Percentiles rank a stretch among this genome's conserved stretches.
Evolutionary conservation across 2,888 invertebrate species (phyloP).

Genomic region (Trachelus troglodyta): DNA sequence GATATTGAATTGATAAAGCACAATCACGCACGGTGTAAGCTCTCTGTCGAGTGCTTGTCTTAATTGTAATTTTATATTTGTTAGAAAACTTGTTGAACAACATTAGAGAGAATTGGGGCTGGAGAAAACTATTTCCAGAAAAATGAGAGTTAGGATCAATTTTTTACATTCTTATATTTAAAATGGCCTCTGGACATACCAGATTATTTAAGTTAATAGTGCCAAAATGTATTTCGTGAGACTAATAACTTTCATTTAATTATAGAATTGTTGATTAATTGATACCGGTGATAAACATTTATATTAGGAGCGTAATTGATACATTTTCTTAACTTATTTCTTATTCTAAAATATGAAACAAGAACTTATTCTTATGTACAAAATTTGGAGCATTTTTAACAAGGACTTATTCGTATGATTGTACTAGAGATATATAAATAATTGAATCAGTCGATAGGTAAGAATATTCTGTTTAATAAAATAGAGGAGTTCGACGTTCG

Average conservation of each 20-base stretch:
- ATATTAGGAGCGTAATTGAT: not conserved
- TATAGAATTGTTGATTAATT: not conserved
- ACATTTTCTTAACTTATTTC: not conserved
- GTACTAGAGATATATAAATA: not conserved
- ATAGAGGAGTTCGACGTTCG: not conserved
- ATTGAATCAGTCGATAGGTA: not conserved
- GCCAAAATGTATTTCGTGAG: not conserved
- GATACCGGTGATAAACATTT: not conserved
- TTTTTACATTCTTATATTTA: not conserved
- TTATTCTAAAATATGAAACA: not conserved
- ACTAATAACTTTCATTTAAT: not conserved
- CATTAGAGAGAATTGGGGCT: not conserved
- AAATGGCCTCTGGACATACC: not conserved
- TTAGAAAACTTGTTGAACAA: not conserved
- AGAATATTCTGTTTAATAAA: not conserved
- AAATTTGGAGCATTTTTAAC: not conserved
- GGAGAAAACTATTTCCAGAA: not conserved
- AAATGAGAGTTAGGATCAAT: not conserved
- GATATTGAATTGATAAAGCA: not conserved
- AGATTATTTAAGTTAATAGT: not conserved
- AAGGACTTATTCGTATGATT: not conserved
- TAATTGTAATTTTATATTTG: not conserved
- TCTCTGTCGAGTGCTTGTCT: not conserved
- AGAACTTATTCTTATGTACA: not conserved
- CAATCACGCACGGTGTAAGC: not conserved